Conservation (phyloP, 1,140 invertebrate species). For the Pogonomyrmex barbatus region DNA sequence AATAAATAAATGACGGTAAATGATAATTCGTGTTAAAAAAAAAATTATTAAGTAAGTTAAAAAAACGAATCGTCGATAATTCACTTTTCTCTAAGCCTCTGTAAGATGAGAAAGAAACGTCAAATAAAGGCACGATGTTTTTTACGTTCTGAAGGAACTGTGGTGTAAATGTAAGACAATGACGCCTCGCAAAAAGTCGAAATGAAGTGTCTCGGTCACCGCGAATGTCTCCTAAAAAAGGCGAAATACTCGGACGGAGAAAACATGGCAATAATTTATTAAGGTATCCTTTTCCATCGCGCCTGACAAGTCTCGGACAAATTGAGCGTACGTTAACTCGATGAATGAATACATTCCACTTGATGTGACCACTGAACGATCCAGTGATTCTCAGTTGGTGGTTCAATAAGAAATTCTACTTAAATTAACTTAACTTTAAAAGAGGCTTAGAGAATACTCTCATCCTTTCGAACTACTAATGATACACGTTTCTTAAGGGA, state of each 20-base stretch:
- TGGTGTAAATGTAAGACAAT: slow-evolving; percentile 61
- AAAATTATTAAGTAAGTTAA: not conserved
- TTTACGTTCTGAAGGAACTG: slow-evolving; percentile 19
- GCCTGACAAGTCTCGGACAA: slow-evolving; percentile 74
- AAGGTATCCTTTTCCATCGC: slow-evolving; percentile 74
- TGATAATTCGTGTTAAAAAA: no score
- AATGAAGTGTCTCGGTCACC: slow-evolving; percentile 58
- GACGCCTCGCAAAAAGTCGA: slow-evolving; percentile 66
- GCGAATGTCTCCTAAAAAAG: slow-evolving; percentile 57
- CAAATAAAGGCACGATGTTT: not conserved
- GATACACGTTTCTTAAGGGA: not conserved
- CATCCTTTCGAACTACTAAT: not conserved
- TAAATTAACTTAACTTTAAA: not conserved
- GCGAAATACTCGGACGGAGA: slow-evolving; percentile 47
- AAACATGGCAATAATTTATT: slow-evolving; percentile 77
- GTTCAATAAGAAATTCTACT: slow-evolving; percentile 47
- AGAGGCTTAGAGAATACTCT: not conserved
- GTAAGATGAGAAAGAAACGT: not conserved
- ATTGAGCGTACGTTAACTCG: slow-evolving; percentile 76
- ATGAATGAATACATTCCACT: slow-evolving; percentile 75
- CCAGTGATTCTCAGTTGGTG: slow-evolving; percentile 71
- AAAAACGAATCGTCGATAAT: not conserved
- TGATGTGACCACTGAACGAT: slow-evolving; percentile 63
- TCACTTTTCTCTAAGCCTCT: not conserved
- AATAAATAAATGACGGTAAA: no score